These are phyloP conservation scores for Galaxias olidus DNA, from an alignment of 2,797 vertebrate species.

Conservation along the genomic window DNA sequence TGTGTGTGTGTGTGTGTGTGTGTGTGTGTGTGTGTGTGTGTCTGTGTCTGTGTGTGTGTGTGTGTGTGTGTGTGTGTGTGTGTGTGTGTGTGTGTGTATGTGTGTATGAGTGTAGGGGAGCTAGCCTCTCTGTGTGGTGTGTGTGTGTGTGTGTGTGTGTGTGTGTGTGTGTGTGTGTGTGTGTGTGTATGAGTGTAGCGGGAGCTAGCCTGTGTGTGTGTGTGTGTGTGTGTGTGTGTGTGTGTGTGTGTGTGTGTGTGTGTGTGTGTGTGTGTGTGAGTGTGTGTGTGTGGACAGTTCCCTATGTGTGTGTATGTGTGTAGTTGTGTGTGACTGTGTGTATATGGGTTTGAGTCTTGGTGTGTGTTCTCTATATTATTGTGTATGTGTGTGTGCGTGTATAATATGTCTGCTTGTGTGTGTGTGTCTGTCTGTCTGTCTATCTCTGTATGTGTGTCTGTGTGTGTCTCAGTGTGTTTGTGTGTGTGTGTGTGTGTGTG, in stretches of 20 bases:
- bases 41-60: too few relatives aligned
- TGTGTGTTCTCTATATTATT: too few relatives aligned
- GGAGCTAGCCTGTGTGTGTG: not conserved
- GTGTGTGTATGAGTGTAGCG: not conserved
- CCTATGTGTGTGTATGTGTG: too few relatives aligned
- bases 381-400: not conserved
- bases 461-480: constrained; percentile 12
- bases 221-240: not conserved
- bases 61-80: too few relatives aligned
- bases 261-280: not conserved
- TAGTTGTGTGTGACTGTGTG: too few relatives aligned
- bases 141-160: not conserved
- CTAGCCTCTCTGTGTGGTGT: not conserved
- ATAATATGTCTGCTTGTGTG: not conserved
- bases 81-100: constrained; percentile 1
- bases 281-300: not conserved
- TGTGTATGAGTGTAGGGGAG: too few relatives aligned
- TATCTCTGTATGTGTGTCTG: constrained; percentile 1
- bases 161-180: not conserved
- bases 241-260: constrained; percentile 4
- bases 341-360: too few relatives aligned
- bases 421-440: constrained; percentile 11
- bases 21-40: too few relatives aligned
- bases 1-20: too few relatives aligned
- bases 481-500: constrained; percentile 8